Conservation (phyloP, 2,797 vertebrate genomes). For the Mus spretus region DNA sequence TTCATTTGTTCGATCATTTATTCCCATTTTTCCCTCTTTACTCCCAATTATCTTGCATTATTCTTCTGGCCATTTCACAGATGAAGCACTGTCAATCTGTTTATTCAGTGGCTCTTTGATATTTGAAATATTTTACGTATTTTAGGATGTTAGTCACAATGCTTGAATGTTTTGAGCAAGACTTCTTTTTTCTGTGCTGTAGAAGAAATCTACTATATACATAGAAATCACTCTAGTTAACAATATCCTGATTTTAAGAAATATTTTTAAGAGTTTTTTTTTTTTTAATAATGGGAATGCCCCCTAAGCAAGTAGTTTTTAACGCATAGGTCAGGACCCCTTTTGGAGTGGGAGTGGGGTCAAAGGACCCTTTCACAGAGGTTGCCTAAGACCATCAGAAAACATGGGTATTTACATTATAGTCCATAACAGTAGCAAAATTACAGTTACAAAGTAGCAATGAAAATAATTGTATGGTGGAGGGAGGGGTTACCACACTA, state of each 20-base stretch:
- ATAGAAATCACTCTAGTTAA: neutral
- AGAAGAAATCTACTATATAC: neutral
- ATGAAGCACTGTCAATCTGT: neutral
- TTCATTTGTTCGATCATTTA: neutral
- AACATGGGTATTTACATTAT: neutral
- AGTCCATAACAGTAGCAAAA: neutral
- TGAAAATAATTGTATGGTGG: neutral
- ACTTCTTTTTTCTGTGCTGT: neutral
- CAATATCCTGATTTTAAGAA: neutral
- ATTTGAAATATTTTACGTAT: neutral
- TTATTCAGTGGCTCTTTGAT: neutral
- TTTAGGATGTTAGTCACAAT: neutral
- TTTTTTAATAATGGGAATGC: neutral
- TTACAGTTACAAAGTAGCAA: neutral
- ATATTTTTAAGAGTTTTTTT: neutral
- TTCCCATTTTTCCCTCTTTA: neutral
- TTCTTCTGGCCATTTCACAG: constrained; percentile 69
- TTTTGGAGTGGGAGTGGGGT: neutral
- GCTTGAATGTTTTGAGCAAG: neutral
- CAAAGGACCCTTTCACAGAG: neutral
- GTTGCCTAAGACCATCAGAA: neutral
- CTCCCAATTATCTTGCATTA: neutral
- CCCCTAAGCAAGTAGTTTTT: neutral
- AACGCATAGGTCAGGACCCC: neutral
- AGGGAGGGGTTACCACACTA: neutral